These are phyloP conservation scores for Crotalus helleri DNA, from an alignment of 2,113 vertebrate genomes.

Conservation along the genomic window DNA sequence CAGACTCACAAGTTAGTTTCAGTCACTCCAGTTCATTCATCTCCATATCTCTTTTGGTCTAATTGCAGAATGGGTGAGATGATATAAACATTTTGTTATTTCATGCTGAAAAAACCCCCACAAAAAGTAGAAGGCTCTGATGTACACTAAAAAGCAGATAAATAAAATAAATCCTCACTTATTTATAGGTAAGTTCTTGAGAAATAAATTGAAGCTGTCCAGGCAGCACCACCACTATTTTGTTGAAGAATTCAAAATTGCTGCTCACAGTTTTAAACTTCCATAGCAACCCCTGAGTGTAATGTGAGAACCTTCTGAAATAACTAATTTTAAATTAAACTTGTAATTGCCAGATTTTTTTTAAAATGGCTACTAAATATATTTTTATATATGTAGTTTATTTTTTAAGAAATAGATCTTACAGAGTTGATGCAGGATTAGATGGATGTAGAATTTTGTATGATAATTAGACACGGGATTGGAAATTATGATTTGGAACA, in stretches of 20 bases:
- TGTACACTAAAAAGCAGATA: not conserved
- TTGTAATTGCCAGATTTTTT: slow-evolving; percentile 12
- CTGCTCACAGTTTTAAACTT: not conserved
- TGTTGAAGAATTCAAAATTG: not conserved
- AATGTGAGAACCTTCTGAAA: slow-evolving; percentile 14
- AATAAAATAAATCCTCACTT: not conserved
- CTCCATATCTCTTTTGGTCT: not conserved
- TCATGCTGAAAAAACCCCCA: not conserved
- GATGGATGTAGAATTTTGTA: slow-evolving; percentile 12
- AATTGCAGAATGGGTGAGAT: not conserved
- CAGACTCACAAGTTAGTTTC: not conserved
- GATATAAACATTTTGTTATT: not conserved
- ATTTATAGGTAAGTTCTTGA: not conserved
- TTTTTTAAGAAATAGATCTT: not conserved
- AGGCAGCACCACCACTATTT: not conserved
- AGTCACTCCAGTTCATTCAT: not conserved
- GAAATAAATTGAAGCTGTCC: not conserved
- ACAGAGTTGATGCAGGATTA: not conserved
- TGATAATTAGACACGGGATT: not conserved
- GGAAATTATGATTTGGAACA: not conserved
- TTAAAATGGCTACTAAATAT: not conserved
- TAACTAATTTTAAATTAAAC: slow-evolving; percentile 8
- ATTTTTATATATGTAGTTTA: not conserved
- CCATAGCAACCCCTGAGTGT: not conserved
- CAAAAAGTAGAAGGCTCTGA: not conserved